Evolutionary conservation across 2,888 invertebrate genomes (phyloP).

Genomic region (Eupithecia centaureata): DNA sequence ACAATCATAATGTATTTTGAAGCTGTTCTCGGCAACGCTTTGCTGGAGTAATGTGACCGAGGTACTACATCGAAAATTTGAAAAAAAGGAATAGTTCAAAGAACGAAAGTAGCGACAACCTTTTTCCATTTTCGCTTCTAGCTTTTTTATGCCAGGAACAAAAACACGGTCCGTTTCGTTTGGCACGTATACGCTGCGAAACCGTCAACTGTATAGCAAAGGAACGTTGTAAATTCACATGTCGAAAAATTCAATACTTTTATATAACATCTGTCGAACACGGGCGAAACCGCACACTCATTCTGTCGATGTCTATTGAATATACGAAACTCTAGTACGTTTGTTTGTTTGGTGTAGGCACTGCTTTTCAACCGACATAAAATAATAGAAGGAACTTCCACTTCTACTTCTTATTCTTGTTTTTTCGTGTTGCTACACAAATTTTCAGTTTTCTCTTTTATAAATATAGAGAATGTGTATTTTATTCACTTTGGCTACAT

Average conservation of each 20-base stretch:
- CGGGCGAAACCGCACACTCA: background rate
- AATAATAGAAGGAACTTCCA: too few species aligned
- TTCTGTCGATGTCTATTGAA: background rate
- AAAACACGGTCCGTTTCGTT: background rate
- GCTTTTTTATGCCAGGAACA: background rate
- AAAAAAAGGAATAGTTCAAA: background rate
- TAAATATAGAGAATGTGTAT: too few species aligned
- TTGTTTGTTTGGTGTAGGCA: background rate
- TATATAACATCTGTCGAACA: background rate
- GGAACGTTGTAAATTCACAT: slow-evolving; percentile 61
- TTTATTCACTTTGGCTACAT: too few species aligned
- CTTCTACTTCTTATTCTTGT: too few species aligned
- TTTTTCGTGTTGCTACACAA: too few species aligned
- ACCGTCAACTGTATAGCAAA: slow-evolving; percentile 59
- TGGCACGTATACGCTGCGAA: slow-evolving; percentile 38
- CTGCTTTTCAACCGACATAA: too few species aligned
- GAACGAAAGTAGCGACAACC: background rate
- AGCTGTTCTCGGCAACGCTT: background rate
- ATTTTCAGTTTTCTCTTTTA: too few species aligned
- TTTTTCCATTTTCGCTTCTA: background rate
- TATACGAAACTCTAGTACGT: background rate
- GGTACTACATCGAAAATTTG: background rate
- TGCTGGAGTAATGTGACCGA: background rate
- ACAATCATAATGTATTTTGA: too few species aligned
- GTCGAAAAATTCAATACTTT: slow-evolving; percentile 50